phyloP scores from a whole-genome alignment of 2,113 vertebrate species.

The Callithrix jacchus region DNA sequence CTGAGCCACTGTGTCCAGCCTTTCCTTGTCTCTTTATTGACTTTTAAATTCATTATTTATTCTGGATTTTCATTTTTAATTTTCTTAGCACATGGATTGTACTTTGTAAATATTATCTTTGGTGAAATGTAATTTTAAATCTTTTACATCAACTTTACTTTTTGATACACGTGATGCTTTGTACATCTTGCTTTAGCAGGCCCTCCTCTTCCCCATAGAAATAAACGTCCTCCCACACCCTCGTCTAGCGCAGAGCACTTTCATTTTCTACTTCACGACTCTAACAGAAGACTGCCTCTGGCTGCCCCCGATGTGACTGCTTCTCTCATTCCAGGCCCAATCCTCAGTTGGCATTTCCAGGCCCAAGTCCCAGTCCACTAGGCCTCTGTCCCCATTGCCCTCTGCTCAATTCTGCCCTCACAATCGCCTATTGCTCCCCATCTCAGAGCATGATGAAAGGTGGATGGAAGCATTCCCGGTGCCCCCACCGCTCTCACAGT shows the following conservation, averaged over 20 bases:
- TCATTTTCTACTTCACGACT: not conserved
- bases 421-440: not conserved
- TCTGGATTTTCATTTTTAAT: not conserved
- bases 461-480: not conserved
- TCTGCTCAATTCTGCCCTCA: not conserved
- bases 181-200: not conserved
- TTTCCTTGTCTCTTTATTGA: not conserved
- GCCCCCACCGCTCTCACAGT: not conserved
- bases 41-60: too few relatives aligned
- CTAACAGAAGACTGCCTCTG: not conserved
- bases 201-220: not conserved
- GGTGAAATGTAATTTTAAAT: not conserved
- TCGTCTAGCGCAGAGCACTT: not conserved
- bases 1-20: too few relatives aligned
- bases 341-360: not conserved
- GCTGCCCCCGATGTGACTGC: not conserved
- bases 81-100: not conserved
- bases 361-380: not conserved
- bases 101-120: not conserved
- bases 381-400: not conserved
- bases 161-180: not conserved
- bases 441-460: not conserved
- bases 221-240: not conserved
- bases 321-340: too few relatives aligned
- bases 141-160: not conserved